Evolutionary conservation across 2,113 vertebrate genomes (phyloP), one percentile per base, ranked within the genome.

Genomic region (Oceanodroma tethys): DNA sequence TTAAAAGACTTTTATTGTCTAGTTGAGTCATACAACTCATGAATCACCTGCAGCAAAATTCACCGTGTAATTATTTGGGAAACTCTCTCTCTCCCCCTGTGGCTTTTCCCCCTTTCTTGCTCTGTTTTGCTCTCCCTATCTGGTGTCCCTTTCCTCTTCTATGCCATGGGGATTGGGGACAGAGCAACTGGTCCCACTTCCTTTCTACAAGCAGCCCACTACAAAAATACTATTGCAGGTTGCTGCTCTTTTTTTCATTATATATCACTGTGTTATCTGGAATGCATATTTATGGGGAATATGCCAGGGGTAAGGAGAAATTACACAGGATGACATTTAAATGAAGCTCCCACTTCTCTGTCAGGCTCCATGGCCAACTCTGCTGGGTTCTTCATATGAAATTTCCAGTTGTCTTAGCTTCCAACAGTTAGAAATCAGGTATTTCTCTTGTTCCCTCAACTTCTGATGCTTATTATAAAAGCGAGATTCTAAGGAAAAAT

Each of bases 401-500:
- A 93, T 90, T 92, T 93, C 45, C 60, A 72, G 65, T 34, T 68
- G 62, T 82, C 34, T 82, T 89, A 82, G 75, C 70, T 62, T 93
- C n/a, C 58, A 87, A 53, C 11, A 40, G 27, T 42, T 43, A 76
- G 48, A 91, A 87, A 95, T 42, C 65, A 81, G 70, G 2, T 65
- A 72, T 76, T 93, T 85, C 45, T 91, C 53, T 52, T 66, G 27
- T 56, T 91, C 45, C 13, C 32, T 85, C 29, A 58, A 55, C 82
- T 93, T 85, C 50, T 91, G 42, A 58, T 66, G 66, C 83, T 87
- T 71, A 82, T 85, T 73, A 94, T 62, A 90, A 93, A 93, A 89
- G 74, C 2, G 3, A 92, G 66, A 88, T 95, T 80, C 70, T 50
- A 80, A 25, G 23, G 25, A 80, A 79, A 89, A 74, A 93, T 15